Evolutionary conservation across 2,797 vertebrate species (phyloP).

Genomic region (Gorsachius magnificus): DNA sequence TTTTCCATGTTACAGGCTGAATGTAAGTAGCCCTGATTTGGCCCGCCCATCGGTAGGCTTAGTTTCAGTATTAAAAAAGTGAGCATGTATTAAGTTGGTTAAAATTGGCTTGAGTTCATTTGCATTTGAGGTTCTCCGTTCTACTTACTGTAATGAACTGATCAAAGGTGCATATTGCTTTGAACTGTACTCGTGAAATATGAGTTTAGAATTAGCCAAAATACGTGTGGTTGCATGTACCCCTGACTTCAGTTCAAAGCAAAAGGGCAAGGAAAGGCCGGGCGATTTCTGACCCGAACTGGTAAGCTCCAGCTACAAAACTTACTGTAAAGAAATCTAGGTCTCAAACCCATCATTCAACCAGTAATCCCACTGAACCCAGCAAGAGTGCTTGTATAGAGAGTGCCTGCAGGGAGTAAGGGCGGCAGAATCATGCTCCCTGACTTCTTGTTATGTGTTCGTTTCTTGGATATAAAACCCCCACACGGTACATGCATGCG

Average conservation of each 20-base stretch:
- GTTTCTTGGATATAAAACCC: background rate
- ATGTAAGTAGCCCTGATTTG: background rate
- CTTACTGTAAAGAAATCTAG: background rate
- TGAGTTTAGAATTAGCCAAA: conserved; percentile 5
- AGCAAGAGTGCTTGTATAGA: background rate
- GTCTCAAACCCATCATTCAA: background rate
- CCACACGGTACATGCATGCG: background rate
- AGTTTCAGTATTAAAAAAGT: background rate
- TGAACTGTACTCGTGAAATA: conserved; percentile 34
- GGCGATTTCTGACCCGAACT: background rate
- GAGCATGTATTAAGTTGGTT: background rate
- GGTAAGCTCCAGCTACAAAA: background rate
- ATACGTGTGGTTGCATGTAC: conserved; percentile 5
- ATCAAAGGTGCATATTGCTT: conserved; percentile 38
- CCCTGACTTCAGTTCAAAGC: conserved; percentile 33
- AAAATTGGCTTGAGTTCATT: conserved; percentile 1
- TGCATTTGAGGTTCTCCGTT: conserved; percentile 6
- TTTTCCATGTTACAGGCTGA: background rate
- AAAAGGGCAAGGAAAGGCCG: background rate
- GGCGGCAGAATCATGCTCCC: background rate
- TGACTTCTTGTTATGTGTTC: background rate
- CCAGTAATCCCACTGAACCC: background rate
- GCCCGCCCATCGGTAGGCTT: background rate
- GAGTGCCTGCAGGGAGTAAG: background rate
- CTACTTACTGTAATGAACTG: background rate